Evolutionary conservation across 1,140 invertebrate genomes (phyloP).

Genomic region (Thaumatotibia leucotreta): DNA sequence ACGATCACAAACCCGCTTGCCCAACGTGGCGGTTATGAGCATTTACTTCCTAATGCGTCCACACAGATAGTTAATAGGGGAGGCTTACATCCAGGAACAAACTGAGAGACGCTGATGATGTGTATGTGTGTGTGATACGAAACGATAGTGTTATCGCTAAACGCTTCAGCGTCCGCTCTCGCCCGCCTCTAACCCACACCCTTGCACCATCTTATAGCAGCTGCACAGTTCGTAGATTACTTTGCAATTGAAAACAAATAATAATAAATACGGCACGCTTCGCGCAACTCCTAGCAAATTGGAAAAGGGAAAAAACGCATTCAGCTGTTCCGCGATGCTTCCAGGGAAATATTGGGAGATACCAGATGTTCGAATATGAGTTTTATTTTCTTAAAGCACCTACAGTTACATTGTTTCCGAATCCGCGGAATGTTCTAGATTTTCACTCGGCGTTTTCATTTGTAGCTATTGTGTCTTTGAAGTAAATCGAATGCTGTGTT

Average conservation of each 20-base stretch:
- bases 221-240: conserved; percentile 64
- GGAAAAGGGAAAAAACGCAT: conserved; percentile 56
- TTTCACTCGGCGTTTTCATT: background rate
- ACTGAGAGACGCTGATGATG: too few relatives aligned
- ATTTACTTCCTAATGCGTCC: too few relatives aligned
- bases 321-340: conserved; percentile 29
- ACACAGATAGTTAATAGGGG: too few relatives aligned
- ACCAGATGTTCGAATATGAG: conserved; percentile 56
- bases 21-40: too few relatives aligned
- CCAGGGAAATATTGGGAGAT: conserved; percentile 45
- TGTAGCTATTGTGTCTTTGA: background rate
- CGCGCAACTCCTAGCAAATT: conserved; percentile 54
- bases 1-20: too few relatives aligned
- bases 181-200: conserved; percentile 11
- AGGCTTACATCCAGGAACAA: too few relatives aligned
- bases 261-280: conserved; percentile 59
- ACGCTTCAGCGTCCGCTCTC: conserved; percentile 22
- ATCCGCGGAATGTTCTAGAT: background rate
- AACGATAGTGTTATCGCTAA: too few relatives aligned
- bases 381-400: conserved; percentile 39
- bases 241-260: conserved; percentile 75
- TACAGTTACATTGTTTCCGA: conserved; percentile 22
- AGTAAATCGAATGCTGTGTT: background rate
- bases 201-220: conserved; percentile 44
- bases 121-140: too few relatives aligned